phyloP scores from a whole-genome alignment of 2,113 vertebrate species.

The Todiramphus saurophagus region DNA sequence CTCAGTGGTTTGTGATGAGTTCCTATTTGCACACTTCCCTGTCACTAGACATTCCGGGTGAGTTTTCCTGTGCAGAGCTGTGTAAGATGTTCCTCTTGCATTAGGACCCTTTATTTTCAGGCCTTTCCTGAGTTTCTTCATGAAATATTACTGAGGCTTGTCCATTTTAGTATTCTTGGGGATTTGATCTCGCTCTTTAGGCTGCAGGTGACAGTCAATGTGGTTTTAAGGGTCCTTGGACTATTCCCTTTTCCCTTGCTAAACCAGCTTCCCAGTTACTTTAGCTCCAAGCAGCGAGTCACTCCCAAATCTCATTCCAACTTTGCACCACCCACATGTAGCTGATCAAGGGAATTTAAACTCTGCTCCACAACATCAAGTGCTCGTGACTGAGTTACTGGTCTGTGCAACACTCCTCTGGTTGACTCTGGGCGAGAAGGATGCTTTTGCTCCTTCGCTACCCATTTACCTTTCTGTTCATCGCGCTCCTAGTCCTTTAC shows the following conservation, averaged over 20 bases:
- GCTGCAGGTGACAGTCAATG: neutral
- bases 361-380: neutral
- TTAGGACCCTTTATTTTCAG: neutral
- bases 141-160: neutral
- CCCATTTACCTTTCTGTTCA: neutral
- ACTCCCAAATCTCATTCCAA: neutral
- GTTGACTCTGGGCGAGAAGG: neutral
- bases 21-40: neutral
- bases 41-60: neutral
- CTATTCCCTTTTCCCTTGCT: neutral
- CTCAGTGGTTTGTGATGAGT: neutral
- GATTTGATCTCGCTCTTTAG: neutral
- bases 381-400: neutral
- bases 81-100: neutral
- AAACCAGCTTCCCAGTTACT: neutral
- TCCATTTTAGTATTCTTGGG: neutral
- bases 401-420: neutral
- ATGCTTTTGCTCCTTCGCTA: slow-evolving; percentile 25
- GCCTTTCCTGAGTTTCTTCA: neutral
- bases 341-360: neutral
- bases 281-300: neutral
- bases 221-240: neutral
- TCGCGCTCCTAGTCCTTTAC: neutral
- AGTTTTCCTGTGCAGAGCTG: neutral
- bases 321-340: neutral